Evolutionary conservation across 1,140 invertebrate species (phyloP).

Genomic region (Leptinotarsa lineolata): DNA sequence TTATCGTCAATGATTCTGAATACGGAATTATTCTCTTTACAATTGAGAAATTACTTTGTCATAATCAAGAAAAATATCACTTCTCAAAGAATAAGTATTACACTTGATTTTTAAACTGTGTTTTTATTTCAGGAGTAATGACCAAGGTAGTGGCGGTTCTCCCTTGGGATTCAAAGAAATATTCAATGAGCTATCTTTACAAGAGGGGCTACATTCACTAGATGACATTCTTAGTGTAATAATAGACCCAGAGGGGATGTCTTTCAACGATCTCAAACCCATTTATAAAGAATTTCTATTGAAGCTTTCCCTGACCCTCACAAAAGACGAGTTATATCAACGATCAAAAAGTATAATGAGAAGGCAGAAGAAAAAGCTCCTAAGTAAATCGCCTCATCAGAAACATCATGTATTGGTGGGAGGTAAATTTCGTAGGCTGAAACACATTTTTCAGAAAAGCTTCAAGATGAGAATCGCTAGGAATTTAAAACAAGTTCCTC

Average conservation of each 20-base stretch:
- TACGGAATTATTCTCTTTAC: no score
- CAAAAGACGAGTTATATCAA: conserved; percentile 87
- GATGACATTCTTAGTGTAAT: conserved; percentile 87
- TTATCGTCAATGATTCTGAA: no score
- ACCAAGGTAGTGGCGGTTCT: conserved; percentile 67
- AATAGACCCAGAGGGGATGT: conserved; percentile 88
- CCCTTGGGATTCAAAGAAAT: conserved; percentile 81
- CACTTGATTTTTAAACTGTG: background rate
- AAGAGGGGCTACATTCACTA: conserved; percentile 83
- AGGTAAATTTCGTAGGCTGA: conserved; percentile 49
- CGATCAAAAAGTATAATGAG: conserved; percentile 88
- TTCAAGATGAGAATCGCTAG: conserved; percentile 36
- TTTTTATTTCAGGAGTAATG: conserved; percentile 60
- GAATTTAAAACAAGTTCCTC: conserved; percentile 26
- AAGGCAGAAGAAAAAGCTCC: conserved; percentile 71
- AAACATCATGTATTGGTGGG: conserved; percentile 58
- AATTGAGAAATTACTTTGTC: no score
- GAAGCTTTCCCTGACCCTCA: conserved; percentile 83
- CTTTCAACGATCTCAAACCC: conserved; percentile 87
- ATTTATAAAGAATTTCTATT: conserved; percentile 87
- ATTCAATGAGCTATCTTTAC: conserved; percentile 80
- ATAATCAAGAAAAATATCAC: no score
- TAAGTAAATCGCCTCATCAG: conserved; percentile 57
- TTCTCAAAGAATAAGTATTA: no score
- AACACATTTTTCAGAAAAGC: conserved; percentile 51